Base-by-base conservation (phyloP, 1,140 invertebrate genomes). In the Nylanderia fulva region DNA sequence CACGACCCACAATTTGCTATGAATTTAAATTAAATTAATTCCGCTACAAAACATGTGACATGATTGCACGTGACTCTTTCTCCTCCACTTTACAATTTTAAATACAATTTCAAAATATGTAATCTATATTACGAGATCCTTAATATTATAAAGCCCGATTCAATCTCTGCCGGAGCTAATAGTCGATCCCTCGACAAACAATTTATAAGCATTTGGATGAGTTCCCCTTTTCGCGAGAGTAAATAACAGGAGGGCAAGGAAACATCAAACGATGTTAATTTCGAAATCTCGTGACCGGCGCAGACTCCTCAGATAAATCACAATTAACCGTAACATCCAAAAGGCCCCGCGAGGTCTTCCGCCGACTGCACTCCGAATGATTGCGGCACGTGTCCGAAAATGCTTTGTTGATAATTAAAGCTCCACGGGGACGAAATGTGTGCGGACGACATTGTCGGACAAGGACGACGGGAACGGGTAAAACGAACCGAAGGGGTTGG, bases 391-490 rank as follows among this genome's bases (percentile, higher is more conserved):
- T 86, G 89, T 84, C 72, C 74, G 85, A 88, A 85, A 88, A 75
- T 61, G 75, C 85, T 92, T 92, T 91, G 90, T 89, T 89, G 87
- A 84, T 92, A 90, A 93, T 91, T 90, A 89, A 90, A 91, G 82
- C 84, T 86, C 58, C 66, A 1, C 64, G 21, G 66, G 60, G 24
- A 71, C 63, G n/a, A 64, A 69, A 85, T 42, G 45, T 6, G 45
- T 48, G 45, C 45, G 61, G 54, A 21, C 29, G 64, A 84, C 48
- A 61, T 84, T 21, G 39, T 24, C 13, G 39, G 42, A 61, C 56
- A 63, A 45, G 52, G 69, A 56, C 8, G 36, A n/a, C n/a, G n/a
- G n/a, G 56, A 76, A 76, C 72, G 18, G n/a, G n/a, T 42, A 48
- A 72, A 39, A 11, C 48, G 39, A 11, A 24, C 56, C 33, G 18